Evolutionary conservation across 2,113 vertebrate species (phyloP), one percentile per base, ranked within the genome.

Genomic region (Hemichromis elongatus): DNA sequence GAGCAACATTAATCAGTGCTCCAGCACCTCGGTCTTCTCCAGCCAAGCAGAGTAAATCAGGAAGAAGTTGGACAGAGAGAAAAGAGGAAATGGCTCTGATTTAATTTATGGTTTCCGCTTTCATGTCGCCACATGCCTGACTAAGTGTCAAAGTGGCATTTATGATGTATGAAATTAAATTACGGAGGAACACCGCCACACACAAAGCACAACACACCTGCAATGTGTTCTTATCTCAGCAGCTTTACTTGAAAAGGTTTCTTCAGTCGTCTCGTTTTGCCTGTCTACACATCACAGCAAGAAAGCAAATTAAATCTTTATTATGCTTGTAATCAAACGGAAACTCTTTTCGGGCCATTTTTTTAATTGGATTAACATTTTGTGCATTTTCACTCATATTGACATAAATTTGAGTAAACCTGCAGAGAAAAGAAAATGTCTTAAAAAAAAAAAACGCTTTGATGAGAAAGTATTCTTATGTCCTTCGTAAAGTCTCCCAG

Each of bases 111-210:
- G 92, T 89, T 92, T 95, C 84, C 33, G 84, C 86, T 93, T 88
- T 91, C 88, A 90, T 84, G 85, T 90, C 73, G 82, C 90, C 89
- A 88, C 93, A 92, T 86, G 92, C 79, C 91, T 93, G 94, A 92
- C 90, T 94, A 92, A 88, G 85, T 93, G 87, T 91, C 93, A 94
- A 94, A 93, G 92, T 94, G 88, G 94, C 91, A 93, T 95, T 95
- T 95, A 96, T 96, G 95, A 95, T 94, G 95, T 94, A 95, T 95
- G 94, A 95, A 96, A 95, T 96, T 94, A 94, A 95, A 96, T 96
- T 93, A 95, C 83, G 61, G 83, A 92, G 89, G 87, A 95, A 94
- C 86, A 94, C 80, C 83, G 54, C 84, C 90, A 82, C 89, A 92
- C 92, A 94, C 90, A 94, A 92, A 91, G 85, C 84, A 85, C 87